These are phyloP conservation scores for Ephialtes manifestator DNA, from an alignment of 2,888 invertebrate species.

Conservation along the genomic window DNA sequence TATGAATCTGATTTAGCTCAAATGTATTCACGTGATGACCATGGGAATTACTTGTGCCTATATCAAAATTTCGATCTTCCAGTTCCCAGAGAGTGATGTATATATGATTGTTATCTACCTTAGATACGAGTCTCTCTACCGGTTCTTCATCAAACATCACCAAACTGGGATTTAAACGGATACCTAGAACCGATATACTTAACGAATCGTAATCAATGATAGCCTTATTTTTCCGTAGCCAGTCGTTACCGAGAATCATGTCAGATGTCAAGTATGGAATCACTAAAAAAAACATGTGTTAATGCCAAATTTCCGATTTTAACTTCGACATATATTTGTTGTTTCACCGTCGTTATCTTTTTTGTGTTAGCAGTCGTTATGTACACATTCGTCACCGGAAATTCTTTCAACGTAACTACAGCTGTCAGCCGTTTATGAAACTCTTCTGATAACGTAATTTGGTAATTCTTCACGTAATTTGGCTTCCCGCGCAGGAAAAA, in stretches of 20 bases:
- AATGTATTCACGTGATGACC: no score
- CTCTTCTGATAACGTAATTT: slow-evolving; percentile 64
- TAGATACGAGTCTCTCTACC: slow-evolving; percentile 26
- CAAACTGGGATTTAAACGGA: slow-evolving; percentile 28
- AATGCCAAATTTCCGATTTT: slow-evolving; percentile 38
- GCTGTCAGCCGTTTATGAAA: slow-evolving; percentile 29
- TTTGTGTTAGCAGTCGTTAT: slow-evolving; percentile 30
- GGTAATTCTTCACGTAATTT: slow-evolving; percentile 68
- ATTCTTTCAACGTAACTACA: slow-evolving; percentile 9
- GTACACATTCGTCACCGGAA: slow-evolving; percentile 41
- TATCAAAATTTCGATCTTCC: no score
- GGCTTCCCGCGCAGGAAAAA: no score
- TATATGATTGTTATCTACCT: background rate
- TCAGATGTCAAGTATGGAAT: slow-evolving; percentile 32
- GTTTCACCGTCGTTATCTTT: slow-evolving; percentile 47
- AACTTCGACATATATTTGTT: slow-evolving; percentile 55
- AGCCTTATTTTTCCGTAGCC: slow-evolving; percentile 28
- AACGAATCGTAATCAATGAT: slow-evolving; percentile 19
- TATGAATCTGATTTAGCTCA: no score
- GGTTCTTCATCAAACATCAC: slow-evolving; percentile 17
- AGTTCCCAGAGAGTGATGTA: background rate
- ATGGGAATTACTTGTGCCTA: no score
- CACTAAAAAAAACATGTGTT: slow-evolving; percentile 25
- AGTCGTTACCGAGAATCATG: slow-evolving; percentile 39
- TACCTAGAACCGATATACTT: background rate